Evolutionary conservation across 2,888 invertebrate genomes (phyloP).

Genomic region (Apodemia hepburni): DNA sequence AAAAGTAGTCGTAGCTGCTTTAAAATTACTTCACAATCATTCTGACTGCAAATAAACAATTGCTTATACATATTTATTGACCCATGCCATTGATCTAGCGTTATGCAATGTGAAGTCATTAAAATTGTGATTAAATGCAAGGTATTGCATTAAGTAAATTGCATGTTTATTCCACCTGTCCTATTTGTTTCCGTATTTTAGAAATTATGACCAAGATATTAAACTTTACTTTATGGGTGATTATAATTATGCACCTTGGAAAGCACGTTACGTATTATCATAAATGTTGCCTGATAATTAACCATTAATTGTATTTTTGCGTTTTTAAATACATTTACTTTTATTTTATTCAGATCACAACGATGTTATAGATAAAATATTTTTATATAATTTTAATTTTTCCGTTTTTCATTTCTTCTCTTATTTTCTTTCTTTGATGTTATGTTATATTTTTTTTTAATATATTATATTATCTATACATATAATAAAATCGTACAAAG

Average conservation of each 20-base stretch:
- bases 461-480: too few species aligned
- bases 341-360: conserved; percentile 5
- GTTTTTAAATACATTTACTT: not conserved
- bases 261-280: conserved; percentile 14
- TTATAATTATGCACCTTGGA: conserved; percentile 15
- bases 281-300: conserved; percentile 8
- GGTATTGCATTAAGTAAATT: conserved; percentile 29
- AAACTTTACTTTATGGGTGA: conserved; percentile 12
- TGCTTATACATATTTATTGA: conserved; percentile 33
- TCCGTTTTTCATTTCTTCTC: too few species aligned
- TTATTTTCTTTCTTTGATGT: too few species aligned
- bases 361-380: not conserved
- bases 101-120: conserved; percentile 35
- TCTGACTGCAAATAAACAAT: conserved; percentile 4
- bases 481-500: too few species aligned
- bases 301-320: conserved; percentile 9
- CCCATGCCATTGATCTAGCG: conserved; percentile 36
- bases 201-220: conserved; percentile 18
- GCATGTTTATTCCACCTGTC: conserved; percentile 31
- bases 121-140: conserved; percentile 27
- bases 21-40: not conserved
- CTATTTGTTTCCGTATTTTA: conserved; percentile 26
- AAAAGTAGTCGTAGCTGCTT: not conserved
- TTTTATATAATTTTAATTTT: not conserved
- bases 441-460: too few species aligned